phyloP scores from a whole-genome alignment of 2,888 invertebrate genomes.

The Seira ritae region DNA sequence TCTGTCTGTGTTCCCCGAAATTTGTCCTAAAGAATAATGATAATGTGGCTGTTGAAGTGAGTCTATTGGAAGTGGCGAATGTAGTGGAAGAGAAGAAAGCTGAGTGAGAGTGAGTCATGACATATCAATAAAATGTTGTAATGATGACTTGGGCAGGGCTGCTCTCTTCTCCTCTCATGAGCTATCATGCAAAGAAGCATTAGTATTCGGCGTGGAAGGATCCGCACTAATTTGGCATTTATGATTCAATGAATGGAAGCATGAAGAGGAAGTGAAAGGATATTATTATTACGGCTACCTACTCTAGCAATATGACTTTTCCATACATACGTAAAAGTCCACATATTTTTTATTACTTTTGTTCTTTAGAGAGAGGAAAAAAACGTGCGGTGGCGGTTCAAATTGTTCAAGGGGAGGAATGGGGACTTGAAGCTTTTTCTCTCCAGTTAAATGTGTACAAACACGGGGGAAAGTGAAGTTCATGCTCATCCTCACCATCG shows the following conservation, averaged over 20 bases:
- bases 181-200: conserved; percentile 49
- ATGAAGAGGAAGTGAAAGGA: conserved; percentile 62
- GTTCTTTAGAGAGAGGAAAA: too few relatives aligned
- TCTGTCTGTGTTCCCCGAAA: neutral
- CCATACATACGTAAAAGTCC: neutral
- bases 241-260: conserved; percentile 65
- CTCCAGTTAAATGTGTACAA: conserved; percentile 5
- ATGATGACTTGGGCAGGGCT: conserved; percentile 63
- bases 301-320: neutral
- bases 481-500: conserved; percentile 4
- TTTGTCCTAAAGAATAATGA: conserved; percentile 25
- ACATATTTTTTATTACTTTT: too few relatives aligned
- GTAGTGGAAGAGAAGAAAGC: neutral
- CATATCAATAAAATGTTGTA: conserved; percentile 66
- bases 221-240: conserved; percentile 66
- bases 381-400: neutral
- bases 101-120: conserved; percentile 46
- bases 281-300: conserved; percentile 47
- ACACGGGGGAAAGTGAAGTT: neutral
- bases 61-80: neutral
- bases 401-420: neutral
- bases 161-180: neutral
- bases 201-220: conserved; percentile 59
- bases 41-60: conserved; percentile 8
- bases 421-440: neutral